Percentiles rank a stretch among this genome's conserved stretches.
These are phyloP conservation scores for Hylia prasina DNA, from an alignment of 2,113 vertebrate species.

Conservation along the genomic window DNA sequence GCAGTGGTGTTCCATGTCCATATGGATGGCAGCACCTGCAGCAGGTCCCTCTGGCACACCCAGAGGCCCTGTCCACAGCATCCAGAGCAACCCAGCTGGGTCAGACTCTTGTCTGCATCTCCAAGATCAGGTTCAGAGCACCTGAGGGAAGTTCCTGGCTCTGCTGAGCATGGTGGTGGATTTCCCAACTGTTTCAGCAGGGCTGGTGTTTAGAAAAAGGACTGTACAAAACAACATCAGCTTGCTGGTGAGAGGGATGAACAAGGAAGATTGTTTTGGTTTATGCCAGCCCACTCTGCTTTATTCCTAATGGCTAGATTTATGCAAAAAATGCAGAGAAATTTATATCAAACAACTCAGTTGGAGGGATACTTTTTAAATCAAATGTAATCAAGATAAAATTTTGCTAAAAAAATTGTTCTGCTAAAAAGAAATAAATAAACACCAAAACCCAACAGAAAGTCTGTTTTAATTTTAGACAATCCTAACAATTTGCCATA, in stretches of 20 bases:
- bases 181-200: background rate
- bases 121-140: background rate
- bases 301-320: background rate
- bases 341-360: background rate
- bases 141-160: background rate
- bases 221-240: background rate
- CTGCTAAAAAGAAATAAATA: background rate
- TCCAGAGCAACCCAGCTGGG: background rate
- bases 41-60: background rate
- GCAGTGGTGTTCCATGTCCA: rapidly evolving
- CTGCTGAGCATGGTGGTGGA: background rate
- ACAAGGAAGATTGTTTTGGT: background rate
- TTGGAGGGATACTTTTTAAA: background rate
- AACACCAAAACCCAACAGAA: no score
- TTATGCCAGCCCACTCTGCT: background rate
- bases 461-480: background rate
- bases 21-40: background rate
- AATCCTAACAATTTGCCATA: background rate
- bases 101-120: background rate
- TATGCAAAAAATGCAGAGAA: constrained; percentile 2
- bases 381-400: background rate
- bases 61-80: background rate
- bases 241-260: background rate
- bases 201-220: background rate
- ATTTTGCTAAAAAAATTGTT: background rate